A percentile compares a stretch with the other conserved stretches of the same genome.
phyloP scores from a whole-genome alignment of 2,113 vertebrate genomes.

The Colius striatus region DNA sequence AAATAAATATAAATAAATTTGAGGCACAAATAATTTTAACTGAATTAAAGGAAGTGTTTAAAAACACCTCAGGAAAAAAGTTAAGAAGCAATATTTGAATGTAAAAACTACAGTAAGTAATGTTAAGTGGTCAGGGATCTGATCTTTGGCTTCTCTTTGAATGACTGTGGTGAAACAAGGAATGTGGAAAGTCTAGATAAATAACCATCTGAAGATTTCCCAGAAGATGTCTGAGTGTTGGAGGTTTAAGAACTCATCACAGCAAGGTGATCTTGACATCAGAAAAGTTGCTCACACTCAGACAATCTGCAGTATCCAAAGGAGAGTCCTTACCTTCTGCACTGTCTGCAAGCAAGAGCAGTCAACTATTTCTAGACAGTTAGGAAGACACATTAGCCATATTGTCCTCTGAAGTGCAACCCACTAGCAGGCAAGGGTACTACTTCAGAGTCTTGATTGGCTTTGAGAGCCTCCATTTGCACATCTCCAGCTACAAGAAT shows the following conservation, averaged over 20 bases:
- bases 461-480: neutral
- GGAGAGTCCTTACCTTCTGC: neutral
- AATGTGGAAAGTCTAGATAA: neutral
- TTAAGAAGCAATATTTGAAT: neutral
- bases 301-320: neutral
- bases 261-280: neutral
- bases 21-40: neutral
- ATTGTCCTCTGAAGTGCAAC: neutral
- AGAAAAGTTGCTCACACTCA: neutral
- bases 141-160: neutral
- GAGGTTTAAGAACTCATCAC: neutral
- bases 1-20: neutral
- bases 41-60: neutral
- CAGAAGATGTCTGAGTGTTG: neutral
- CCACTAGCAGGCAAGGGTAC: neutral
- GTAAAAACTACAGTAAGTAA: neutral
- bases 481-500: neutral
- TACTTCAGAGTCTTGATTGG: neutral
- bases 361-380: neutral
- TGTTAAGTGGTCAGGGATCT: neutral
- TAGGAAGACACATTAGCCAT: neutral
- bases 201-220: neutral
- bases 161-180: neutral
- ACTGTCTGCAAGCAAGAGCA: neutral
- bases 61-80: neutral